These are phyloP conservation scores for Caenorhabditis imperialis DNA, from an alignment of 2,888 invertebrate genomes.

Conservation along the genomic window DNA sequence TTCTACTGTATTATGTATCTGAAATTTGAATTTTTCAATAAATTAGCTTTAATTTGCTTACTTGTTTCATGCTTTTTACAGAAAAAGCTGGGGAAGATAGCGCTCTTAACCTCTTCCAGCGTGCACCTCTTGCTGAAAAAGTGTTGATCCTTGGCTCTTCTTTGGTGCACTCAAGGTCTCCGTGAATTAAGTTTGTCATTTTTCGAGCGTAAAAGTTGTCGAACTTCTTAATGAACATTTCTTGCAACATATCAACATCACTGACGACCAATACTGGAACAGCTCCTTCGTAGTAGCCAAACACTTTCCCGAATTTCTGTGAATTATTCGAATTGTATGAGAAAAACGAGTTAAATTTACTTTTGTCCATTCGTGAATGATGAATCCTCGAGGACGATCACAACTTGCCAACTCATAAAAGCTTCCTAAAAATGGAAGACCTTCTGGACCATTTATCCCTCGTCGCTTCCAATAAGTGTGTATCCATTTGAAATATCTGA, in stretches of 20 bases:
- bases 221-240: slow-evolving; percentile 80
- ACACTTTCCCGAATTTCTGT: slow-evolving; percentile 60
- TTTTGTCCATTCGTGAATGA: slow-evolving; percentile 69
- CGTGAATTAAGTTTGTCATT: slow-evolving; percentile 51
- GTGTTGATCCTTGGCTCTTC: slow-evolving; percentile 75
- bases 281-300: slow-evolving; percentile 65
- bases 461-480: slow-evolving; percentile 68
- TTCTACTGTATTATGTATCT: slow-evolving; percentile 56
- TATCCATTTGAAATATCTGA: slow-evolving; percentile 28
- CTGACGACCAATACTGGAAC: slow-evolving; percentile 78
- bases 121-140: slow-evolving; percentile 79
- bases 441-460: slow-evolving; percentile 67
- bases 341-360: slow-evolving; percentile 10
- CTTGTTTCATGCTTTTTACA: slow-evolving; percentile 68
- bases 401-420: slow-evolving; percentile 46
- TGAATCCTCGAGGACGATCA: slow-evolving; percentile 47
- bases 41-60: slow-evolving; percentile 11
- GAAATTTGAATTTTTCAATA: slow-evolving; percentile 1
- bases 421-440: slow-evolving; percentile 63
- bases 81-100: slow-evolving; percentile 81
- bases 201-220: slow-evolving; percentile 79
- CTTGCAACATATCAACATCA: slow-evolving; percentile 79
- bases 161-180: slow-evolving; percentile 60
- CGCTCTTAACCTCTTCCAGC: slow-evolving; percentile 81
- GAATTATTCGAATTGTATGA: slow-evolving; percentile 8